phyloP scores from a whole-genome alignment of 2,888 invertebrate genomes.

The Alitta virens region DNA sequence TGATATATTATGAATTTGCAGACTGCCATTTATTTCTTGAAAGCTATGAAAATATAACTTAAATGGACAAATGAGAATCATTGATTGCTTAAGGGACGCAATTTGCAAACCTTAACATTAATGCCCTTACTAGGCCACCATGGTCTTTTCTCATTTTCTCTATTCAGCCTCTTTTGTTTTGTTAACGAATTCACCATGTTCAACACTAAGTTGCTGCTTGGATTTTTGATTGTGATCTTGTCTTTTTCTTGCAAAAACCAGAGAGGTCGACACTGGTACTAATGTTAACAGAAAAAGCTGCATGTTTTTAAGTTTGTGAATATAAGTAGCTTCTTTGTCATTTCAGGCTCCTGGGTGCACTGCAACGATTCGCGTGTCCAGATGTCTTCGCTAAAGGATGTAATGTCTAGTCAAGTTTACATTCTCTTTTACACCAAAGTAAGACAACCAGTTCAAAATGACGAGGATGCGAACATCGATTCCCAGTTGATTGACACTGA shows the following conservation, averaged over 20 bases:
- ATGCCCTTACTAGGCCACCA: too few species aligned
- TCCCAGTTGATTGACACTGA: not conserved
- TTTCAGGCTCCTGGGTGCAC: conserved; percentile 53
- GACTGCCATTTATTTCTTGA: not conserved
- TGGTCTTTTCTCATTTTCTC: too few species aligned
- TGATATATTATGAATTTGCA: not conserved
- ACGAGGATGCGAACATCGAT: not conserved
- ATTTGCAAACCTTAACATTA: too few species aligned
- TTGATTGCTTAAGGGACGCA: too few species aligned
- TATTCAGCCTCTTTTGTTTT: too few species aligned
- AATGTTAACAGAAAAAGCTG: not conserved
- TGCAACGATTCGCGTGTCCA: conserved; percentile 54
- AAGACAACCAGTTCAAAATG: not conserved
- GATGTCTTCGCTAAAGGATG: conserved; percentile 42
- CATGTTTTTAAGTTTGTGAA: not conserved
- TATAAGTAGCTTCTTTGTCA: conserved; percentile 6
- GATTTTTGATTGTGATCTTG: too few species aligned
- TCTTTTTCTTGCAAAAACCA: not conserved
- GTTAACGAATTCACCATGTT: too few species aligned
- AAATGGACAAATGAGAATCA: too few species aligned
- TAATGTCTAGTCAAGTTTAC: conserved; percentile 51
- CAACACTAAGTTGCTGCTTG: too few species aligned
- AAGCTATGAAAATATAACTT: not conserved
- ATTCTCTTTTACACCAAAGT: conserved; percentile 49
- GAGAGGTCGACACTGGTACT: not conserved